Evolutionary conservation across 2,113 vertebrate species (phyloP).

Genomic region (Hippolais icterina): DNA sequence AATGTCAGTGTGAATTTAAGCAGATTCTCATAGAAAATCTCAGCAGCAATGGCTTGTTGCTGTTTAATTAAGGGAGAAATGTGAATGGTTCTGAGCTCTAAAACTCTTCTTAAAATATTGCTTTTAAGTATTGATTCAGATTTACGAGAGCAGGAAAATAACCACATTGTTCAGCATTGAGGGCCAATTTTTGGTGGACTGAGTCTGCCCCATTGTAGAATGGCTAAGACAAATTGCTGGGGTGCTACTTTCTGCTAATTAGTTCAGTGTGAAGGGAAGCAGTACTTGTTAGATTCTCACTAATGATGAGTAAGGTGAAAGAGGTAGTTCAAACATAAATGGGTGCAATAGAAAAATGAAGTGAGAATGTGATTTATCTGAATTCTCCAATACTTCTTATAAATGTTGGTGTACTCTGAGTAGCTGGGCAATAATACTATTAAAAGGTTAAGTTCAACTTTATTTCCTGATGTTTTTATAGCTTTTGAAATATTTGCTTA

Average conservation of each 20-base stretch:
- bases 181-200: neutral
- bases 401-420: neutral
- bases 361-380: neutral
- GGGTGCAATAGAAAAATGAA: neutral
- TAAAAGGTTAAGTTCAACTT: neutral
- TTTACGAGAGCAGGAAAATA: neutral
- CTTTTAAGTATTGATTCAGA: neutral
- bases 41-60: too few species aligned
- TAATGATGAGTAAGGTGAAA: neutral
- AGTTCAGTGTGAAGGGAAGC: neutral
- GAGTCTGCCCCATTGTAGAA: neutral
- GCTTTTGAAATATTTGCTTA: neutral
- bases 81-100: neutral
- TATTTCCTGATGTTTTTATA: neutral
- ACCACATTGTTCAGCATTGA: rapidly evolving
- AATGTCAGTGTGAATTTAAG: neutral
- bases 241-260: neutral
- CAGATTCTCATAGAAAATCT: rapidly evolving
- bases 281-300: neutral
- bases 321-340: neutral
- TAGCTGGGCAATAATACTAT: neutral
- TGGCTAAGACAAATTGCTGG: neutral
- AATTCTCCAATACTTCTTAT: rapidly evolving
- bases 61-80: neutral
- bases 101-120: neutral